Evolutionary conservation across 2,888 invertebrate genomes (phyloP).

Genomic region (Oxytorus armatus): DNA sequence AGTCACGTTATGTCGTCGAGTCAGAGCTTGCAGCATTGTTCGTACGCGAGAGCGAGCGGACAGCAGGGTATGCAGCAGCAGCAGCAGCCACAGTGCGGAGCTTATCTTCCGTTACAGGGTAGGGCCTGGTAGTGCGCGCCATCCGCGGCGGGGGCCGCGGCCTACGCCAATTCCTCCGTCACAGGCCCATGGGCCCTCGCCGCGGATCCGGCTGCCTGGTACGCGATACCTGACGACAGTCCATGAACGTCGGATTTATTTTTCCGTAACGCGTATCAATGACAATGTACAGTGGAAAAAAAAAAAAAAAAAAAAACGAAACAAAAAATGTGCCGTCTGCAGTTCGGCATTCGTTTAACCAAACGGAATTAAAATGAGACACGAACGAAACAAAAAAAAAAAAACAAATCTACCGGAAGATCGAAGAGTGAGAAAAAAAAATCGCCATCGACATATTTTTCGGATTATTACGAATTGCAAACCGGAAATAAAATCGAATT

Average conservation of each 20-base stretch:
- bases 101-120: conserved; percentile 93
- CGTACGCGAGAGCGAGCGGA: conserved; percentile 80
- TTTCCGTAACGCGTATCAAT: conserved; percentile 5
- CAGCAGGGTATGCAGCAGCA: conserved; percentile 89
- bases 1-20: conserved; percentile 86
- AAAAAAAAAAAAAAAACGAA: neutral
- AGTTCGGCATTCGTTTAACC: too few species aligned
- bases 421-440: too few species aligned
- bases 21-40: conserved; percentile 86
- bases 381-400: neutral
- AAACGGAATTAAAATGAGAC: too few species aligned
- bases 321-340: too few species aligned
- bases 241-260: conserved; percentile 84
- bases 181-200: conserved; percentile 83
- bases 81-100: conserved; percentile 88
- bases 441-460: neutral
- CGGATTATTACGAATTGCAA: neutral
- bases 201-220: conserved; percentile 85
- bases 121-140: conserved; percentile 93
- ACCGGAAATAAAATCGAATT: too few species aligned
- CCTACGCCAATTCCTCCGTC: conserved; percentile 81
- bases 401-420: too few species aligned
- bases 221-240: conserved; percentile 88
- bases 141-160: conserved; percentile 83
- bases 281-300: conserved; percentile 21